Percentiles rank a stretch among this genome's conserved stretches.
phyloP scores from a whole-genome alignment of 2,888 invertebrate genomes.

The Eupithecia vulgata region DNA sequence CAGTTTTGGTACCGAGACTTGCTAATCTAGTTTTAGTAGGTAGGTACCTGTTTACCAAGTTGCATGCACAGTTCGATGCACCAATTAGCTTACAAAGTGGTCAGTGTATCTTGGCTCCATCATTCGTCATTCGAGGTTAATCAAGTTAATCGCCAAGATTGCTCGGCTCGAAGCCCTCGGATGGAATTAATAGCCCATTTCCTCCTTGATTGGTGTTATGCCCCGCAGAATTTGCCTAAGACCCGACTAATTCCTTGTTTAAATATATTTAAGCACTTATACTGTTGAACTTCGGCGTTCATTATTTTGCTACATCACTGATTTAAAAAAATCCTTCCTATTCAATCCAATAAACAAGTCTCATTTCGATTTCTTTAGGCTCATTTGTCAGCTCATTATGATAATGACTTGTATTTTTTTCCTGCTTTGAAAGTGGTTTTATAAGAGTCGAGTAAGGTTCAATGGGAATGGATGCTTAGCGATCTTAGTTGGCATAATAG shows the following conservation, averaged over 20 bases:
- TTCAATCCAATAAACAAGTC: not conserved
- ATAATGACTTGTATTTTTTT: constrained; percentile 4
- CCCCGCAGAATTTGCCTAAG: constrained; percentile 41
- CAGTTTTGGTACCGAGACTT: constrained; percentile 16
- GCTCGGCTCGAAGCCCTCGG: constrained; percentile 41
- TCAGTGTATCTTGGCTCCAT: constrained; percentile 24
- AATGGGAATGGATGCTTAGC: not conserved
- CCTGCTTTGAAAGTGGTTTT: not conserved
- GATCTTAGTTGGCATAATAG: not conserved
- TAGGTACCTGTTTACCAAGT: constrained; percentile 26
- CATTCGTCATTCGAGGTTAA: constrained; percentile 54
- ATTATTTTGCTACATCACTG: not conserved
- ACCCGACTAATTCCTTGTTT: constrained; percentile 14
- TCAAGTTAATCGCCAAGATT: constrained; percentile 62
- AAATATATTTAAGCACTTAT: constrained; percentile 4
- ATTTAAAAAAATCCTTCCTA: not conserved
- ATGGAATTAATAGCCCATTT: constrained; percentile 59
- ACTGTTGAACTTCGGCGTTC: not conserved
- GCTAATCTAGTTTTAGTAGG: constrained; percentile 30
- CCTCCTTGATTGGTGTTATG: constrained; percentile 57
- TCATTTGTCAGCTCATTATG: not conserved
- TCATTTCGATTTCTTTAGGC: not conserved
- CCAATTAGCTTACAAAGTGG: constrained; percentile 27
- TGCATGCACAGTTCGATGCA: constrained; percentile 30
- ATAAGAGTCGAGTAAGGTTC: not conserved